Evolutionary conservation across 2,797 vertebrate genomes (phyloP).

Genomic region (Aphelocoma californica): DNA sequence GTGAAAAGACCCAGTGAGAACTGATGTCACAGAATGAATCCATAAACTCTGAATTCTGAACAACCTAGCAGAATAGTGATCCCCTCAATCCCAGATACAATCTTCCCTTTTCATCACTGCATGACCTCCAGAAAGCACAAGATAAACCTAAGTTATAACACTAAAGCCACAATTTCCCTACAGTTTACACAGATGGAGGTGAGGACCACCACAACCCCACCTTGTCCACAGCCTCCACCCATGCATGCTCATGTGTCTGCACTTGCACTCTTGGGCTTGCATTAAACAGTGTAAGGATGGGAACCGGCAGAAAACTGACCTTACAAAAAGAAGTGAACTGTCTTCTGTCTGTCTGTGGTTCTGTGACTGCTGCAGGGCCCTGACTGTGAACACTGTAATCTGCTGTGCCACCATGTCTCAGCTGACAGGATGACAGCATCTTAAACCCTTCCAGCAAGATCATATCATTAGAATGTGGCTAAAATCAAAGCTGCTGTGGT

Average conservation of each 20-base stretch:
- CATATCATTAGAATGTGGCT: not conserved
- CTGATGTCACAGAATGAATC: not conserved
- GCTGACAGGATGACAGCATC: not conserved
- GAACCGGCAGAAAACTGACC: not conserved
- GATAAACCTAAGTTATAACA: not conserved
- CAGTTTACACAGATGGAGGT: rapidly evolving
- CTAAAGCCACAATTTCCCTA: not conserved
- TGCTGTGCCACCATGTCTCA: not conserved
- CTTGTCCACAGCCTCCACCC: not conserved
- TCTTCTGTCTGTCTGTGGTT: not conserved
- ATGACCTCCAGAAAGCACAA: not conserved
- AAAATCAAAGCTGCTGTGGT: not conserved
- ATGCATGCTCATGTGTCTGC: rapidly evolving
- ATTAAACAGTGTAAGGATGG: not conserved
- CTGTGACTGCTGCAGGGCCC: not conserved
- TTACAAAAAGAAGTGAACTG: not conserved
- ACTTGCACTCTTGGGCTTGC: not conserved
- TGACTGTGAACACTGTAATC: not conserved
- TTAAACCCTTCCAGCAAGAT: not conserved
- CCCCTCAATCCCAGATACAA: not conserved
- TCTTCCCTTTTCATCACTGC: not conserved
- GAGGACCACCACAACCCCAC: not conserved
- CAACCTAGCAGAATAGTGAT: not conserved
- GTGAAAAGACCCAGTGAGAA: not conserved
- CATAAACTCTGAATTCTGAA: not conserved